Evolutionary conservation across 2,797 vertebrate genomes (phyloP), one percentile per base, ranked within the genome.

Genomic region (Chromobotia macracanthus): DNA sequence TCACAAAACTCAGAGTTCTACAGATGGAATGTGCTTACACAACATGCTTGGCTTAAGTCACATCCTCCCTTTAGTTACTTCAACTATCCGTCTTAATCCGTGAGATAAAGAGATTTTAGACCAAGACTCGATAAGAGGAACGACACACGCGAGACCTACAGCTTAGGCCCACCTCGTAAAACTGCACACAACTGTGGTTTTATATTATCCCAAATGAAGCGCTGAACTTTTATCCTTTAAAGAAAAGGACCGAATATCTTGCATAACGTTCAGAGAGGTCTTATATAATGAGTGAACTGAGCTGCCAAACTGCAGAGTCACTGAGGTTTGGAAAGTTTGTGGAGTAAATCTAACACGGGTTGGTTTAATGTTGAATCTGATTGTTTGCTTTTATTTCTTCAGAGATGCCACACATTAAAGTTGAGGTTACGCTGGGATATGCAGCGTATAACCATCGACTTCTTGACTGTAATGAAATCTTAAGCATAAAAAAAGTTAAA

Each of bases 91-190:
- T 72, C 82, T 84, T 87, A 89, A 91, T 91, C 88, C 89, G 53
- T 79, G 83, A 72, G 70, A 69, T 77, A 83, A 74, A 74, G 55
- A 72, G 86, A 89, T n/a, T 87, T 88, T 83, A 82, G 77, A 87
- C 87, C 87, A 72, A 87, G 85, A 86, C 81, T 87, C 77, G 75
- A 72, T 55, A 60, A 89, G 88, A 91, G 85, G 82, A 89, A 88
- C 21, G 60, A 41, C 31, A 69, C 55, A 61, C 0, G 18, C 4
- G 16, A 75, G 72, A 38, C 64, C 41, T 61, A 69, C 31, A 81
- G 70, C 13, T 75, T 55, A 70, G 61, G 35, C 56, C 72, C 48
- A 75, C 72, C 73, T 56, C 64, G 72, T 46, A 75, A 81, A 75
- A 53, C 55, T 55, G 75, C 46, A 31, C 44, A 63, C 48, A 76